These are phyloP conservation scores for Melanaphis sacchari DNA, from an alignment of 1,140 invertebrate species.

Conservation along the genomic window DNA sequence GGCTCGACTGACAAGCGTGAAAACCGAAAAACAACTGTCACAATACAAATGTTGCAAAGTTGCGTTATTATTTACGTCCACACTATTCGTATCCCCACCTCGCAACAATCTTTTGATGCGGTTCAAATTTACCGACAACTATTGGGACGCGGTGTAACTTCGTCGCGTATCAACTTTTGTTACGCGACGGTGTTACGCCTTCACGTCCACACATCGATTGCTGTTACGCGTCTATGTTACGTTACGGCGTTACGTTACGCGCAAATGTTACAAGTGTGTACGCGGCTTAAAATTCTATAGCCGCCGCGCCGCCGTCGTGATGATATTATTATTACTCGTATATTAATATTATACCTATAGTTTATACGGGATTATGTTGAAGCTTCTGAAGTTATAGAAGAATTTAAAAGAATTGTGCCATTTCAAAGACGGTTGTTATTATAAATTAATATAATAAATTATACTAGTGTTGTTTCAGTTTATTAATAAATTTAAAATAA, in stretches of 20 bases:
- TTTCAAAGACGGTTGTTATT: neutral
- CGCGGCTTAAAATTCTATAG: too few species aligned
- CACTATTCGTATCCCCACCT: neutral
- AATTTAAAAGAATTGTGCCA: constrained; percentile 25
- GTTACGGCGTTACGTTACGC: neutral
- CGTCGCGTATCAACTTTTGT: constrained; percentile 15
- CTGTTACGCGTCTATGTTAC: neutral
- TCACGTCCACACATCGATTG: neutral
- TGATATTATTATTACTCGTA: too few species aligned
- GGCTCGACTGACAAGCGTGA: neutral
- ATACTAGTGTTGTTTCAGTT: neutral
- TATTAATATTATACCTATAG: too few species aligned
- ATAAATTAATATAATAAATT: neutral
- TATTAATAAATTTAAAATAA: neutral
- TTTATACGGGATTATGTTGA: too few species aligned
- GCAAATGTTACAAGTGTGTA: too few species aligned
- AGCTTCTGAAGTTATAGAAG: constrained; percentile 24
- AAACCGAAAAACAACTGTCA: too few species aligned
- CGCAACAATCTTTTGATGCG: neutral
- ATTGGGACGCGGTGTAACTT: neutral
- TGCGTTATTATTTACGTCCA: constrained; percentile 11
- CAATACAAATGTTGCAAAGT: neutral
- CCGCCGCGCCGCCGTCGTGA: too few species aligned
- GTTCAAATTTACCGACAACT: neutral
- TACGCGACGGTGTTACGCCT: neutral